Percentiles rank a stretch among this genome's conserved stretches.
Conservation (phyloP, 2,888 invertebrate genomes). For the Augiades crinisus region DNA sequence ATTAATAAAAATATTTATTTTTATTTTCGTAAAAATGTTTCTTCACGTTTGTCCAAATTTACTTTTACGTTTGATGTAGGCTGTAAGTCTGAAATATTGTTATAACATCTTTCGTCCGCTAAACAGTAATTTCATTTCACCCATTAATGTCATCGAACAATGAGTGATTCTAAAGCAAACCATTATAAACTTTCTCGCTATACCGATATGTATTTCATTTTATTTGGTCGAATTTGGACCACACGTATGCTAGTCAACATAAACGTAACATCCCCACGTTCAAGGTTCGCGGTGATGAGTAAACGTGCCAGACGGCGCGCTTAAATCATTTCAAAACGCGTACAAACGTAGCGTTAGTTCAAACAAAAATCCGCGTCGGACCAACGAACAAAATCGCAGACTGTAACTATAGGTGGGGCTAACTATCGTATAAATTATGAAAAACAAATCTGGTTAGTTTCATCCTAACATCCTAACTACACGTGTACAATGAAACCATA, state of each 20-base stretch:
- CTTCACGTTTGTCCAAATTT: too few species aligned
- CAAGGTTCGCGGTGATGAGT: conserved; percentile 9
- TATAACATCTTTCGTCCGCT: too few species aligned
- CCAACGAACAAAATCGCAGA: conserved; percentile 33
- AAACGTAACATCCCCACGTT: conserved; percentile 24
- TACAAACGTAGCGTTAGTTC: conserved; percentile 29
- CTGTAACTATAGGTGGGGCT: conserved; percentile 36
- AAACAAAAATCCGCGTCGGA: conserved; percentile 36
- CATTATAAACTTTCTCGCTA: too few species aligned
- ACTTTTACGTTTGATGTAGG: too few species aligned
- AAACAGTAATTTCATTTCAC: too few species aligned
- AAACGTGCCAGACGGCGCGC: conserved; percentile 29
- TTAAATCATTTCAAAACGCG: conserved; percentile 33
- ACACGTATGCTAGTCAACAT: neutral
- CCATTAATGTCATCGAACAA: too few species aligned
- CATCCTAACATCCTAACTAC: conserved; percentile 52
- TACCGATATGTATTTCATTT: too few species aligned
- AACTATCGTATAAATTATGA: conserved; percentile 65
- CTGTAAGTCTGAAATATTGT: too few species aligned
- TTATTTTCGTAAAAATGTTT: too few species aligned
- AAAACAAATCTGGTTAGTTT: conserved; percentile 64
- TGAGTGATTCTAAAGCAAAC: too few species aligned
- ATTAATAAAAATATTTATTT: too few species aligned
- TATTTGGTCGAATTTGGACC: too few species aligned
- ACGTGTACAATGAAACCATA: conserved; percentile 57